Evolutionary conservation across 1,140 invertebrate species (phyloP), one percentile per base, ranked within the genome.

Genomic region (Polypedilum pembai): DNA sequence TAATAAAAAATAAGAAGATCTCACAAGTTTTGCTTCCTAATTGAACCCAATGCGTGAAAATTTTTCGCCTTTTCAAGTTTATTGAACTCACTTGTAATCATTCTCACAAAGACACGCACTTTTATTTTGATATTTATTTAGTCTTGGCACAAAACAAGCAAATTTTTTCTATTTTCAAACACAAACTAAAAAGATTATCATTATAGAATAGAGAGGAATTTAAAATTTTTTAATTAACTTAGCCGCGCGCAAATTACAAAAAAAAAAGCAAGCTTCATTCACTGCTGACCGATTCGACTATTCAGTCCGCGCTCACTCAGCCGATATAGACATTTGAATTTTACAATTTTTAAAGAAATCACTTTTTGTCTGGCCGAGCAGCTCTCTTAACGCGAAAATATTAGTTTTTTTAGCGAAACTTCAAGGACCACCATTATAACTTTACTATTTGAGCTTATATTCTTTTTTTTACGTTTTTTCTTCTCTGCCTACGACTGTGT

Each of bases 331-430:
- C 45, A 56, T 56, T 56, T 56, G 45, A 56, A 56, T 56, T 56
- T n/a, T 56, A n/a, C 45, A n/a, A 56, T 56, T 56, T 56, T 56
- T 69, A 10, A 69, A 69, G 65, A 69, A 69, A 69, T 69, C 65
- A 69, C 65, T 69, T 21, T 69, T 69, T 69, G 65, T 69, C 65
- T 69, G 45, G 20, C 17, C 8, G 17, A 69, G 65, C 65, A 69
- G 65, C 65, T 69, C 65, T 69, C 17, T 69, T 21, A 18, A 18
- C 17, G 65, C 65, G 65, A 69, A 69, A 69, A 69, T 20, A 20
- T 20, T 69, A 69, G 17, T 69, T 69, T 69, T 66, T 69, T 69
- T 69, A 69, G 65, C 65, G 65, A 69, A 69, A 69, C 65, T 69
- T 69, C 65, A 69, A 69, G 65, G 65, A 69, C 65, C 65, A 69